phyloP scores from a whole-genome alignment of 2,113 vertebrate genomes.

The Pavo muticus region DNA sequence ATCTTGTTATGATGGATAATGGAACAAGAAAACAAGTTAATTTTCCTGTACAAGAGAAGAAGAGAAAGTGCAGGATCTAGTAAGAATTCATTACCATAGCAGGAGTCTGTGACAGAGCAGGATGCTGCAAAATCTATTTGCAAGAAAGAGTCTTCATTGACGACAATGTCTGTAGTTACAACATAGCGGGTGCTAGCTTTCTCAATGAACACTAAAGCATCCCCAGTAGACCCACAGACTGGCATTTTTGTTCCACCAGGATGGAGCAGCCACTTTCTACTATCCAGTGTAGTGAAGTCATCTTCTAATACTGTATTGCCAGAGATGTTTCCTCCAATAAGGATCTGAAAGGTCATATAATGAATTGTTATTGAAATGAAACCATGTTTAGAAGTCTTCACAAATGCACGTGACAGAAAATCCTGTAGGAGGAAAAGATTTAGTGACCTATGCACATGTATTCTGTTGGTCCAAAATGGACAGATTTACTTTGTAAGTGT shows the following conservation, averaged over 20 bases:
- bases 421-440: neutral
- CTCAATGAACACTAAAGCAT: conserved; percentile 97
- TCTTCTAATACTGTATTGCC: conserved; percentile 95
- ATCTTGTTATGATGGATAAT: neutral
- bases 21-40: neutral
- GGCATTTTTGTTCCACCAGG: conserved; percentile 97
- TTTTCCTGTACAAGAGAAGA: neutral
- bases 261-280: conserved; percentile 95
- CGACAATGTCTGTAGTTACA: conserved; percentile 92
- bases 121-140: conserved; percentile 98
- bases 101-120: conserved; percentile 97
- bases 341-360: conserved; percentile 81
- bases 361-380: neutral
- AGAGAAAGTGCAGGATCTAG: neutral
- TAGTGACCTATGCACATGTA: neutral
- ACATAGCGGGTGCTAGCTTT: conserved; percentile 97
- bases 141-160: conserved; percentile 94
- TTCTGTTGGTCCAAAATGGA: neutral
- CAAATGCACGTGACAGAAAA: neutral
- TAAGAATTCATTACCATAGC: conserved; percentile 87
- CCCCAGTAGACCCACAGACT: conserved; percentile 93
- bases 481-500: neutral
- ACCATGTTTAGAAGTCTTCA: neutral
- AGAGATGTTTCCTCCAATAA: conserved; percentile 96
- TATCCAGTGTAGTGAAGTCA: conserved; percentile 91